These are phyloP conservation scores for Lydus trimaculatus DNA, from an alignment of 2,888 invertebrate genomes.

Conservation along the genomic window DNA sequence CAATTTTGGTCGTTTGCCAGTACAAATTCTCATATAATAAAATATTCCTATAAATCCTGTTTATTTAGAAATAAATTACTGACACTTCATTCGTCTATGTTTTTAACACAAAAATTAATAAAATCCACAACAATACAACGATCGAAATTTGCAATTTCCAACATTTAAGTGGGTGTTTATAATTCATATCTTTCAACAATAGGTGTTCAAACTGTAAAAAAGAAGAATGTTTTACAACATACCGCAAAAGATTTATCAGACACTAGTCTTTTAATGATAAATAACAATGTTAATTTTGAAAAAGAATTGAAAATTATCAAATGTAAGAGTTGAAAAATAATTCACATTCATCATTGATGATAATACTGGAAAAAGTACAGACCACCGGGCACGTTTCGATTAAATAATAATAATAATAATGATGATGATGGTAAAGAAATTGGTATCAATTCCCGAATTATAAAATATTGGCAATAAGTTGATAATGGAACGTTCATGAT, in stretches of 20 bases:
- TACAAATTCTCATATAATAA: background rate
- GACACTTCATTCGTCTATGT: background rate
- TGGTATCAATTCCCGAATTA: background rate
- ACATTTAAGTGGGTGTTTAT: background rate
- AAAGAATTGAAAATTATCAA: background rate
- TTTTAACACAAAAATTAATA: background rate
- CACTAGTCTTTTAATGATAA: background rate
- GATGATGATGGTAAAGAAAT: background rate
- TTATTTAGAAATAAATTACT: background rate
- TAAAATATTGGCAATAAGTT: slow-evolving; percentile 11
- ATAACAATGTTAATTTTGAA: slow-evolving; percentile 1
- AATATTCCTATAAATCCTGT: background rate
- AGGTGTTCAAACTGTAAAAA: background rate
- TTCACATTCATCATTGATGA: slow-evolving; percentile 4
- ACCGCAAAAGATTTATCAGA: background rate
- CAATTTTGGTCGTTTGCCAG: slow-evolving; percentile 7
- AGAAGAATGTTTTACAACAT: background rate
- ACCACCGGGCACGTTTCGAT: slow-evolving; percentile 2
- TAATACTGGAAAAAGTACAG: background rate
- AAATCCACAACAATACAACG: background rate
- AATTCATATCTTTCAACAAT: slow-evolving; percentile 6
- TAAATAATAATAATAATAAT: slow-evolving; percentile 4
- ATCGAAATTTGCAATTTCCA: background rate
- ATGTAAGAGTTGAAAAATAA: background rate
- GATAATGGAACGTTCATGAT: slow-evolving; percentile 13